A percentile compares a stretch with the other conserved stretches of the same genome.
Conservation (phyloP, 2,797 vertebrate genomes). For the Discoglossus pictus region DNA sequence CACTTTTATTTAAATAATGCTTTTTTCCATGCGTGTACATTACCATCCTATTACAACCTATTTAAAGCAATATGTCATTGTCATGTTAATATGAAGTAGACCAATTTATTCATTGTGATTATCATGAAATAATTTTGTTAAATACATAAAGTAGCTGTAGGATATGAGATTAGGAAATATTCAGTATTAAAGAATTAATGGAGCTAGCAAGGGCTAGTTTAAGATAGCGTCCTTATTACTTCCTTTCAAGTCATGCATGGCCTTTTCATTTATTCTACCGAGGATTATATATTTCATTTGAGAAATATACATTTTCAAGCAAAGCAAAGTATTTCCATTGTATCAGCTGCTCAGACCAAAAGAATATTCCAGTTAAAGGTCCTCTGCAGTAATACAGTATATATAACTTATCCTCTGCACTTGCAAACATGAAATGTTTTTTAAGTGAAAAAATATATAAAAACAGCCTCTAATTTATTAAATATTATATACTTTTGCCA, state of each 20-base stretch:
- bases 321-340: too few species aligned
- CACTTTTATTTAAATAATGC: slow-evolving; percentile 3
- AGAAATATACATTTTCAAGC: neutral
- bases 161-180: slow-evolving; percentile 38
- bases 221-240: slow-evolving; percentile 22
- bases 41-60: slow-evolving; percentile 9
- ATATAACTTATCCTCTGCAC: too few species aligned
- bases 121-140: slow-evolving; percentile 35
- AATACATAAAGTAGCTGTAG: slow-evolving; percentile 13
- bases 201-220: slow-evolving; percentile 14
- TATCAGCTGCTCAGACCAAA: too few species aligned
- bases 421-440: too few species aligned
- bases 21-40: slow-evolving; percentile 19
- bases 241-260: slow-evolving; percentile 32
- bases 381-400: too few species aligned
- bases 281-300: neutral
- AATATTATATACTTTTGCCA: too few species aligned
- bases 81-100: slow-evolving; percentile 28
- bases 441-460: too few species aligned
- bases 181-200: slow-evolving; percentile 20
- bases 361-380: too few species aligned
- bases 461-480: too few species aligned
- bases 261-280: slow-evolving; percentile 12
- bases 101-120: slow-evolving; percentile 26
- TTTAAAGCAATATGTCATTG: slow-evolving; percentile 8